A percentile compares a stretch with the other conserved stretches of the same genome.
Conservation (phyloP, 2,888 invertebrate genomes). For the Trachelus tabidus region DNA sequence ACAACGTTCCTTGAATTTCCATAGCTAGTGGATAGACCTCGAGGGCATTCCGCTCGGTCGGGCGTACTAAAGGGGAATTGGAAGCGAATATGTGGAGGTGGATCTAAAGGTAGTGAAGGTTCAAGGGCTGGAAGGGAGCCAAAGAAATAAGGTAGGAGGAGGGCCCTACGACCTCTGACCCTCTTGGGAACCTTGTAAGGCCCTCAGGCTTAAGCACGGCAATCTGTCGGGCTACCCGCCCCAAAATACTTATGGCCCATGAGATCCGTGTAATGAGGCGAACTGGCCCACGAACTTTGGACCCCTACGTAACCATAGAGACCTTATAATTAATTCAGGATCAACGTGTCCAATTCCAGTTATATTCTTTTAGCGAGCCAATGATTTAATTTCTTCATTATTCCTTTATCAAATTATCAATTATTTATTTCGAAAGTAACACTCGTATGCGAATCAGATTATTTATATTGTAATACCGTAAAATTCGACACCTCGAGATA, state of each 20-base stretch:
- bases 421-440: not conserved
- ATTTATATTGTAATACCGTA: not conserved
- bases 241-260: not conserved
- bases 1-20: not conserved
- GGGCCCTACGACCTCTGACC: constrained; percentile 54
- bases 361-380: not conserved
- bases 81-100: not conserved
- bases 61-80: not conserved
- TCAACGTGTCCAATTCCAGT: not conserved
- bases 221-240: not conserved
- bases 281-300: not conserved
- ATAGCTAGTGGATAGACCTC: not conserved
- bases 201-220: constrained; percentile 41
- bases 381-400: not conserved
- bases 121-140: not conserved
- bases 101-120: not conserved
- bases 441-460: not conserved
- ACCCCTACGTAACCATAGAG: not conserved
- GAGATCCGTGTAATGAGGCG: not conserved
- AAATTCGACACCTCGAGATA: not conserved
- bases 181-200: constrained; percentile 51
- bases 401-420: not conserved
- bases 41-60: not conserved
- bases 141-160: constrained; percentile 43
- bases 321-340: not conserved